Conservation (phyloP, 2,797 vertebrate genomes). For the Hirundo rustica region DNA sequence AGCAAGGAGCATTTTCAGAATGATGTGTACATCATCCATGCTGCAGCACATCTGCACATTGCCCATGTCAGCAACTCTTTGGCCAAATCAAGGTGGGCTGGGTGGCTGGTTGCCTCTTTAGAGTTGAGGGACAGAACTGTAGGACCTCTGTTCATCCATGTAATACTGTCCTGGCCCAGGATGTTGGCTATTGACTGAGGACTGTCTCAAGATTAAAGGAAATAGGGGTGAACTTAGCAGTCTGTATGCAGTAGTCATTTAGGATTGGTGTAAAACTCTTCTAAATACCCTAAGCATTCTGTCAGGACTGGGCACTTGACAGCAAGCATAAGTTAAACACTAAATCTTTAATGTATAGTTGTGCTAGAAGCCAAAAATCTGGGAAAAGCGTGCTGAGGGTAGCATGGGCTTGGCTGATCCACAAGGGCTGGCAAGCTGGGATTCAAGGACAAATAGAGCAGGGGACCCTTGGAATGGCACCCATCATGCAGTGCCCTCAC, state of each 20-base stretch:
- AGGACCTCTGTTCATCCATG: neutral
- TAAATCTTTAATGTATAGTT: neutral
- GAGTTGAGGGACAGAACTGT: neutral
- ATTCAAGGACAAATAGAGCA: fast-evolving
- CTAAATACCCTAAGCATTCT: neutral
- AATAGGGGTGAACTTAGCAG: neutral
- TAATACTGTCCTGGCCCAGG: neutral
- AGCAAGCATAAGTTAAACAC: neutral
- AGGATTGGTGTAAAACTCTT: neutral
- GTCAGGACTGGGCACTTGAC: neutral
- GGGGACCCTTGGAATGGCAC: neutral
- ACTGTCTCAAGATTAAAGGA: neutral
- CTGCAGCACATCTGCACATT: neutral
- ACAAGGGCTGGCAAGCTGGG: neutral
- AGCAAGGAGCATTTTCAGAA: neutral
- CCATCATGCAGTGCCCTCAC: neutral
- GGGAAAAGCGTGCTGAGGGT: neutral
- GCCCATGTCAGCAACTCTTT: neutral
- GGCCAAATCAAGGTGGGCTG: neutral
- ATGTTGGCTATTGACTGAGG: neutral
- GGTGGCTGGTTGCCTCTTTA: neutral
- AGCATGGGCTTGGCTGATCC: neutral
- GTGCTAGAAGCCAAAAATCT: neutral
- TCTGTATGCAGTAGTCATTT: neutral
- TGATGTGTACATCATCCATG: neutral